Base-by-base conservation (phyloP, 2,113 vertebrate species). In the Mola mola region DNA sequence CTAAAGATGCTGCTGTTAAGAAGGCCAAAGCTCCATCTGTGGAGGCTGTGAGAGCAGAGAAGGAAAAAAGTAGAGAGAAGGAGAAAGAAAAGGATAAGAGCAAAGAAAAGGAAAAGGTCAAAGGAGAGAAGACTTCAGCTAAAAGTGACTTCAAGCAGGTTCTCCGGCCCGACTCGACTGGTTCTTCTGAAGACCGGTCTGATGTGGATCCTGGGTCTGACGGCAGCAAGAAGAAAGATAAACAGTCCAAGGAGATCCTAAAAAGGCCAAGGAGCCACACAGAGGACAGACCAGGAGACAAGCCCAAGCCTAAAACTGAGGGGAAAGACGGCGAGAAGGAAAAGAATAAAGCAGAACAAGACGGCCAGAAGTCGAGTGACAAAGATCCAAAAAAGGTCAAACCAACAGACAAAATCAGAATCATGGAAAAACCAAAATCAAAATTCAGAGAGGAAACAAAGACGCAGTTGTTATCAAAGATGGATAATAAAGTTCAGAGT, bases 151-250 rank as follows among this genome's bases (percentile, higher is more conserved):
- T 89, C 11, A 95, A 93, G 78, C 75, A 86, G 22, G 91, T 90
- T 22, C 92, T 93, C n/a, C 91, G 93, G 4, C 83, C 82, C 4
- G 78, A 92, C 60, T 93, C 91, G 77, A 80, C 87, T 33, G 94
- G 90, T 56, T 95, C 88, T 4, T 93, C 92, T 0, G 96, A 97
- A 83, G 95, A 96, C 28, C 95, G 91, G 19, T 92, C 87, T 43
- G 95, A 98, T 44, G 52, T 77, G 43, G 95, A 96, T 48, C 29
- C 83, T 2, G 92, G 78, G 1, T 59, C 84, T n/a, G 95, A 98
- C 1, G 24, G 75, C 44, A 85, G 52, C 57, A 88, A 79, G 49
- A 96, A 92, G 76, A 93, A 93, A 55, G 94, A 96, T 0, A 88
- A 82, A 40, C 62, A 89, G 64, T 82, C 92, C 66, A 97, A 93